These are phyloP conservation scores for Toxostoma redivivum DNA, from an alignment of 2,113 vertebrate genomes.

Conservation along the genomic window DNA sequence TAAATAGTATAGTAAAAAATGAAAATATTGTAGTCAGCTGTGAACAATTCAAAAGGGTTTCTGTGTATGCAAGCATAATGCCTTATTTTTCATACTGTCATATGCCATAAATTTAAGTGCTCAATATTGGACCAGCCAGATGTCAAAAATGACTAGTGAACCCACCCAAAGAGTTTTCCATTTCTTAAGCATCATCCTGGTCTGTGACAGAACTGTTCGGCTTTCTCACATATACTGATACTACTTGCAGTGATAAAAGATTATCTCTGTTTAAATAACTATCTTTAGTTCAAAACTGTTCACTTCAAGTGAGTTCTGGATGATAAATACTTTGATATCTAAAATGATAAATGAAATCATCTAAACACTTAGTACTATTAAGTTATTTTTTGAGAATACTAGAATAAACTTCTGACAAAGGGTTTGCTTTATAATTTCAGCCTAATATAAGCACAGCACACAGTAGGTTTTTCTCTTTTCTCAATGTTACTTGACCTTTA, in stretches of 20 bases:
- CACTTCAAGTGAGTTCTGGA: not conserved
- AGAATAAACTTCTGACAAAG: not conserved
- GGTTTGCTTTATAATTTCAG: not conserved
- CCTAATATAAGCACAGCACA: not conserved
- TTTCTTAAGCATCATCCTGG: slow-evolving; percentile 62
- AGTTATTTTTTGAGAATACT: not conserved
- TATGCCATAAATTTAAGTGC: slow-evolving; percentile 70
- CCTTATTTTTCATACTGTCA: slow-evolving; percentile 69
- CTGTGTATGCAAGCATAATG: slow-evolving; percentile 57
- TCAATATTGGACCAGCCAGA: slow-evolving; percentile 64
- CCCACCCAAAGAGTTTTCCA: slow-evolving; percentile 68
- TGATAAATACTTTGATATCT: slow-evolving; percentile 28
- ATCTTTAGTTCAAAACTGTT: not conserved
- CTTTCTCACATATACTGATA: slow-evolving; percentile 55
- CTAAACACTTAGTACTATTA: not conserved
- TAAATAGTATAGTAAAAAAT: slow-evolving; percentile 37
- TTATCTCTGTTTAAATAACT: slow-evolving; percentile 41
- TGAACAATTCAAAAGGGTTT: slow-evolving; percentile 45
- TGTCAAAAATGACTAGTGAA: slow-evolving; percentile 73
- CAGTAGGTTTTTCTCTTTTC: not conserved
- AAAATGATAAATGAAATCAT: not conserved
- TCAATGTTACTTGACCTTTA: not conserved
- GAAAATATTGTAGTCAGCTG: slow-evolving; percentile 27
- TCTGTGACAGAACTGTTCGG: slow-evolving; percentile 61
- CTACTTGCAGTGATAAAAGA: slow-evolving; percentile 34